Evolutionary conservation across 1,140 invertebrate species (phyloP).

Genomic region (Eriocheir sinensis): DNA sequence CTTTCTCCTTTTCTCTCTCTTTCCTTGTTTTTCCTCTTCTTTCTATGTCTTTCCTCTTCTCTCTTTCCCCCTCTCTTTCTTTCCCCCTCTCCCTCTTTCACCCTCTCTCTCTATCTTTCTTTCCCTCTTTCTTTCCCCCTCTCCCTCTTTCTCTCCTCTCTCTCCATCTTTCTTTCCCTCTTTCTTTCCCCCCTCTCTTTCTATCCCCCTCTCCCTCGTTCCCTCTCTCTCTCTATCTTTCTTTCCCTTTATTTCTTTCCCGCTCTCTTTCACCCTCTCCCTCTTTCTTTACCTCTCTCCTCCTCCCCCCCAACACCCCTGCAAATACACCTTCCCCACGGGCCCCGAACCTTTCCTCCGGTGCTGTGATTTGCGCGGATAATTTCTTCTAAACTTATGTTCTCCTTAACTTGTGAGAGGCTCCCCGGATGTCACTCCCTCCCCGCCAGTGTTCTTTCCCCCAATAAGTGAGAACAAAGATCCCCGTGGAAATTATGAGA

Average conservation of each 20-base stretch:
- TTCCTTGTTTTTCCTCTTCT: background rate
- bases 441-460: background rate
- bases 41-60: background rate
- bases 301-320: background rate
- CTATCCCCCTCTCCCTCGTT: background rate
- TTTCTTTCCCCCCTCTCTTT: background rate
- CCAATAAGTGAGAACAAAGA: background rate
- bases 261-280: constrained; percentile 7
- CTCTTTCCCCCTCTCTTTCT: background rate
- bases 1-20: background rate
- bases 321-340: background rate
- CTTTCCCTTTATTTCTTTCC: constrained; percentile 18
- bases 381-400: constrained; percentile 11
- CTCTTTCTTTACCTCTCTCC: background rate
- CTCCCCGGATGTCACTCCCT: background rate
- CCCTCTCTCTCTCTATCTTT: constrained; percentile 29
- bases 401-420: background rate
- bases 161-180: too few relatives aligned
- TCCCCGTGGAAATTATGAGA: background rate
- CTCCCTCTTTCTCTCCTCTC: background rate
- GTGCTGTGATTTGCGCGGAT: background rate
- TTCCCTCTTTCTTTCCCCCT: background rate
- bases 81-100: background rate
- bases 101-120: background rate
- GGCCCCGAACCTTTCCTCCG: background rate